Conservation (phyloP, 2,888 invertebrate genomes). For the Drosophila colorata region DNA sequence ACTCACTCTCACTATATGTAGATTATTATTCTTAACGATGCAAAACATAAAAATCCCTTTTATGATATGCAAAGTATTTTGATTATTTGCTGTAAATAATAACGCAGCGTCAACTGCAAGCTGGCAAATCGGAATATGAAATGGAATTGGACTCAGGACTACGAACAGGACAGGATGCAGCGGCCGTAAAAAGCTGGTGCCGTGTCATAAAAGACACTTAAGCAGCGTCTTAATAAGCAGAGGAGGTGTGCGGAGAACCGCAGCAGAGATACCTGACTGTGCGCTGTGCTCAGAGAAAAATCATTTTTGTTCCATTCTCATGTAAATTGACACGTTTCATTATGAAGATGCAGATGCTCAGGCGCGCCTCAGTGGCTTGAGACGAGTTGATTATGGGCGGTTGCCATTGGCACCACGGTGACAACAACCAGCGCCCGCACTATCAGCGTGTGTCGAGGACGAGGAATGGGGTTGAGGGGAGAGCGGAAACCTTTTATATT, state of each 20-base stretch:
- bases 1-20: slow-evolving; percentile 14
- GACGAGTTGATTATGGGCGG: slow-evolving; percentile 28
- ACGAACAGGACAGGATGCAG: slow-evolving; percentile 53
- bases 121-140: slow-evolving; percentile 8
- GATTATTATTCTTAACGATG: slow-evolving; percentile 71
- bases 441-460: neutral
- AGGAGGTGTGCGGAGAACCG: neutral
- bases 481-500: slow-evolving; percentile 37
- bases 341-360: slow-evolving; percentile 56
- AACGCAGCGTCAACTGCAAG: slow-evolving; percentile 47
- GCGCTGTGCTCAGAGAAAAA: slow-evolving; percentile 48
- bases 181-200: slow-evolving; percentile 46
- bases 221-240: slow-evolving; percentile 32
- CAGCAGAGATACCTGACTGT: neutral
- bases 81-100: slow-evolving; percentile 78
- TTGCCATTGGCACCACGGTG: slow-evolving; percentile 13
- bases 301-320: slow-evolving; percentile 63
- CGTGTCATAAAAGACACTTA: slow-evolving; percentile 65
- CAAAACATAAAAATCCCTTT: slow-evolving; percentile 75
- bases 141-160: neutral
- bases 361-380: slow-evolving; percentile 14
- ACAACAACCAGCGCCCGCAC: slow-evolving; percentile 21
- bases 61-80: slow-evolving; percentile 79
- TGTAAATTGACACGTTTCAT: slow-evolving; percentile 81
- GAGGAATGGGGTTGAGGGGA: neutral